These are phyloP conservation scores for Pseudoips prasinana DNA, from an alignment of 2,888 invertebrate species.

Conservation along the genomic window DNA sequence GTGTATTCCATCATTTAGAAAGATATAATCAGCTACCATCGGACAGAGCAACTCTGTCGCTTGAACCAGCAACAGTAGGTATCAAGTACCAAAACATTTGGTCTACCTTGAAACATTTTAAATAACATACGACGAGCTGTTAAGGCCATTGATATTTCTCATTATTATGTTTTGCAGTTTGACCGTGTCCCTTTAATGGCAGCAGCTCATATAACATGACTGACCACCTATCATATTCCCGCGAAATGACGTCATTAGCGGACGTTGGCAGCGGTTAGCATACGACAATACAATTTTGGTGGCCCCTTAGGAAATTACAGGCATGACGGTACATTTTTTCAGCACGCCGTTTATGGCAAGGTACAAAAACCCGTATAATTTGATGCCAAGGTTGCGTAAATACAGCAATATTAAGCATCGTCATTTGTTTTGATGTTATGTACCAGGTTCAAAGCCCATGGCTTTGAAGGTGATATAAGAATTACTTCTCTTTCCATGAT, in stretches of 20 bases:
- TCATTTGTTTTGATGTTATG: background rate
- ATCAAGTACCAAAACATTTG: too few species aligned
- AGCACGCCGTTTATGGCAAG: background rate
- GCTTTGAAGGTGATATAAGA: too few species aligned
- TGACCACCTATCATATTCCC: background rate
- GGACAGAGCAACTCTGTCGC: too few species aligned
- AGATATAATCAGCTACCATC: too few species aligned
- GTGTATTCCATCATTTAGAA: too few species aligned
- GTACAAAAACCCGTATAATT: background rate
- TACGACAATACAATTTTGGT: background rate
- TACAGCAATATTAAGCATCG: background rate
- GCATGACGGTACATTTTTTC: background rate
- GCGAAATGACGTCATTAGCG: background rate
- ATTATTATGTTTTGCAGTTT: too few species aligned
- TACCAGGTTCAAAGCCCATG: too few species aligned
- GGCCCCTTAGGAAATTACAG: background rate
- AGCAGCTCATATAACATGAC: background rate
- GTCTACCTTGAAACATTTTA: too few species aligned
- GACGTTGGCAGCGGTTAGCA: conserved; percentile 1
- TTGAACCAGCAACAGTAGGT: too few species aligned
- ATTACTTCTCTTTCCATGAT: too few species aligned
- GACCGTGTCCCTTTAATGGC: background rate
- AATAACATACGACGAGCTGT: too few species aligned
- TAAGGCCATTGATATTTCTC: too few species aligned
- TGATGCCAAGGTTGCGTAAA: background rate